These are phyloP conservation scores for Euzophera pinguis DNA, from an alignment of 2,888 invertebrate genomes.

Conservation along the genomic window DNA sequence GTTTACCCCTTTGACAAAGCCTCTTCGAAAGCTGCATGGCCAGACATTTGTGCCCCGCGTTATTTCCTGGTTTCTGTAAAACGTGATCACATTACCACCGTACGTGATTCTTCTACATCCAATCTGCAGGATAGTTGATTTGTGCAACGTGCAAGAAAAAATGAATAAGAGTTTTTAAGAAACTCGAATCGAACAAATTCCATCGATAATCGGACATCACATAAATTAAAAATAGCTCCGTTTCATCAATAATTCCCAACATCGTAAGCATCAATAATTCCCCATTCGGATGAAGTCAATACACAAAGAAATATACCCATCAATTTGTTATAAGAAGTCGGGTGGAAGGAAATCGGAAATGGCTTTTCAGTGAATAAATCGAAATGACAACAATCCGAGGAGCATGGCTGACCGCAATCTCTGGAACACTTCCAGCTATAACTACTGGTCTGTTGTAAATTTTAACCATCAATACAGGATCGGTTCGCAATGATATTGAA, in stretches of 20 bases:
- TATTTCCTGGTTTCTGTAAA: no score
- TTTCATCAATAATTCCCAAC: background rate
- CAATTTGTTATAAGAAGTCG: conserved; percentile 4
- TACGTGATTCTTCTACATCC: no score
- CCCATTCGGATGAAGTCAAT: background rate
- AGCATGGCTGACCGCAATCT: background rate
- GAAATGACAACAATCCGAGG: background rate
- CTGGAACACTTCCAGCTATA: background rate
- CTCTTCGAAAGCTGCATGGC: no score
- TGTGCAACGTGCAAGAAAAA: no score
- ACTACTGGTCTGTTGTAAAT: background rate
- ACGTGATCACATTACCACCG: no score
- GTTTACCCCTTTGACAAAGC: no score
- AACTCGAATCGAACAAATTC: no score
- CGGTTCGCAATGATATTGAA: background rate
- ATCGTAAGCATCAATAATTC: conserved; percentile 1
- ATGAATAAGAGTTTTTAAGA: no score
- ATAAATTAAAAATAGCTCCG: background rate
- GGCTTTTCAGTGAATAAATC: conserved; percentile 7
- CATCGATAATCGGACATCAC: background rate
- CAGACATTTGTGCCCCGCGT: no score
- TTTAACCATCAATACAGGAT: background rate
- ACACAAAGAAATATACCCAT: background rate
- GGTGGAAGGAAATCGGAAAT: conserved; percentile 7
- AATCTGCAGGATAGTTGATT: no score